Percentiles rank a stretch among this genome's conserved stretches.
Conservation (phyloP, 2,113 vertebrate species). For the Corythoichthys haematopterus region DNA sequence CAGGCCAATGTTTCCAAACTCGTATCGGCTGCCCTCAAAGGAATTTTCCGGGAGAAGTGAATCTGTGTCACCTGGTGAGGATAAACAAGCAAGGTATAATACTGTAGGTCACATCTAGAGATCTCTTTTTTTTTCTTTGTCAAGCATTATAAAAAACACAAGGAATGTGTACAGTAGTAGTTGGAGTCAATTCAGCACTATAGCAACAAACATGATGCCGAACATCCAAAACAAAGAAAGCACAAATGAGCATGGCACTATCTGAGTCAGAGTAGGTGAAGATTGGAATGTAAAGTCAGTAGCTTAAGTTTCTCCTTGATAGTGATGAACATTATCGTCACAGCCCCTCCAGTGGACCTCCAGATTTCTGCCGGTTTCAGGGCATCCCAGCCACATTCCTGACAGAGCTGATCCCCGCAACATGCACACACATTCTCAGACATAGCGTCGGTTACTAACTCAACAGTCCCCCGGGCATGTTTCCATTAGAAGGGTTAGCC, state of each 20-base stretch:
- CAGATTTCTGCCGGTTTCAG: constrained; percentile 14
- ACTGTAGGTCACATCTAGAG: not conserved
- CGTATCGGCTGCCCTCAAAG: constrained; percentile 78
- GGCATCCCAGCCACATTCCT: constrained; percentile 45
- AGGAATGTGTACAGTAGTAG: not conserved
- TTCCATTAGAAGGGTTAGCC: constrained; percentile 42
- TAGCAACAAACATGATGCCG: not conserved
- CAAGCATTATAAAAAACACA: not conserved
- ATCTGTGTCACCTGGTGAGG: constrained; percentile 68
- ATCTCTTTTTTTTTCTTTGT: not conserved
- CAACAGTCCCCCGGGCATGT: constrained; percentile 43
- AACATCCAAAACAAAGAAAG: not conserved
- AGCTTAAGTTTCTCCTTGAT: not conserved
- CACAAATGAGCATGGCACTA: not conserved
- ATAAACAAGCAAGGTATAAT: constrained; percentile 11
- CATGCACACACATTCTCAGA: constrained; percentile 58
- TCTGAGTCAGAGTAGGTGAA: not conserved
- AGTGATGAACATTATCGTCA: constrained; percentile 7
- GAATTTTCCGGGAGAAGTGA: constrained; percentile 75
- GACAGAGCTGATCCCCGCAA: constrained; percentile 12
- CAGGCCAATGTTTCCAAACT: constrained; percentile 86
- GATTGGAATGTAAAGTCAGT: not conserved
- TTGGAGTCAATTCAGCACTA: not conserved
- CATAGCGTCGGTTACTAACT: constrained; percentile 58
- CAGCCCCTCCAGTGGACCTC: constrained; percentile 6